Base-by-base conservation (phyloP, 1,140 invertebrate species). In the Heliconius eleuchia region DNA sequence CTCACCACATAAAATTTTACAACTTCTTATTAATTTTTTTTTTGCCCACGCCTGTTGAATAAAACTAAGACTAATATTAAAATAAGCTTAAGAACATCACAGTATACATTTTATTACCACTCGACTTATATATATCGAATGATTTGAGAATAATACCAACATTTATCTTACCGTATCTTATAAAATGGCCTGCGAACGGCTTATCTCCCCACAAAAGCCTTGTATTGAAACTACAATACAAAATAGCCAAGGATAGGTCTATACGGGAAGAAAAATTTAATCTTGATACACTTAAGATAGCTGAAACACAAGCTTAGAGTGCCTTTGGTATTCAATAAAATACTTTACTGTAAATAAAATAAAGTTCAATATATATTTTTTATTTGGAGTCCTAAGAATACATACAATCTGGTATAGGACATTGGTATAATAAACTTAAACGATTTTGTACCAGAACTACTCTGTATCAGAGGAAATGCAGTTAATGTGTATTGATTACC, bases 151-250 rank as follows among this genome's bases (percentile, higher is more conserved):
- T 84, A 80, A n/a, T 34, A 37, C 1, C 8, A 72, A 46, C 39
- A 75, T 73, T 83, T 83, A 83, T 83, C 82, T 60, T 60, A 81
- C 81, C 27, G 72, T 81, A 81, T 83, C 80, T 78, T n/a, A 71
- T 80, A 78, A 77, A 79, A 82, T 74, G 79, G 84, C 82, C 60
- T 60, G 77, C 71, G 74, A 82, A 78, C 71, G 39, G 77, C 76
- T 84, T 86, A 86, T 84, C 84, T 84, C 71, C 55, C 60, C 74
- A 84, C 84, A 86, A 86, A 82, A 81, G 84, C 74, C 76, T 79
- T 80, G 80, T 80, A 84, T 84, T 84, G 77, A 79, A 79, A 82
- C 52, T 76, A 76, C 71, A 77, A 77, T 78, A 82, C 77, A 79
- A 82, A 82, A 82, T 82, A 71, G 76, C 60, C 76, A 66, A 27